Conservation (phyloP, 2,797 vertebrate genomes). For the Amblyopsis hoosieri region DNA sequence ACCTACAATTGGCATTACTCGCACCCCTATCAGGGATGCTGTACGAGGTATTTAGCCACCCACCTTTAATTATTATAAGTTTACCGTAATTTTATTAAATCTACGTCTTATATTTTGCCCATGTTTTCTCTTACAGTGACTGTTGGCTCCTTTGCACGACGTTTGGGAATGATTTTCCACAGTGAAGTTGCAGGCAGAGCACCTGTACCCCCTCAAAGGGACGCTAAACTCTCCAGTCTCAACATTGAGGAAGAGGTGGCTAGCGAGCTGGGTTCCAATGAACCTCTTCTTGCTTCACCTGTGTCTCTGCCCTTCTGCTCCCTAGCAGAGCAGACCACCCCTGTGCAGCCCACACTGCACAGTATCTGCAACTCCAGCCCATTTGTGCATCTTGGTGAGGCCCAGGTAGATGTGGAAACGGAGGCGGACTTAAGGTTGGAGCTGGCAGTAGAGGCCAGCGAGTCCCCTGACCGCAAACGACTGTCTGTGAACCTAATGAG, state of each 20-base stretch:
- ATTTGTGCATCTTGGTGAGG: slow-evolving; percentile 59
- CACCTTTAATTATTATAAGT: background rate
- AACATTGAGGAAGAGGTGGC: slow-evolving; percentile 33
- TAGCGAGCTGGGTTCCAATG: slow-evolving; percentile 31
- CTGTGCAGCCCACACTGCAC: slow-evolving; percentile 17
- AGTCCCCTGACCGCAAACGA: slow-evolving; percentile 70
- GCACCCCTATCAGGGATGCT: slow-evolving; percentile 77
- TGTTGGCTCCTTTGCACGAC: slow-evolving; percentile 71
- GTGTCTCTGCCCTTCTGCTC: slow-evolving; percentile 21
- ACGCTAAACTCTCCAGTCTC: slow-evolving; percentile 21
- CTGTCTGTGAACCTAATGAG: slow-evolving; percentile 80
- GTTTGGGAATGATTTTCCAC: slow-evolving; percentile 72
- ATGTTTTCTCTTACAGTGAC: slow-evolving; percentile 58
- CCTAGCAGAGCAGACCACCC: slow-evolving; percentile 30
- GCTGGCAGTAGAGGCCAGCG: slow-evolving; percentile 73
- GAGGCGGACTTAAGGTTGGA: slow-evolving; percentile 66
- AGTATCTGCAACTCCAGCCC: slow-evolving; percentile 38
- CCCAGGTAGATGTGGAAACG: slow-evolving; percentile 56
- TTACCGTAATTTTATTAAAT: too few species aligned
- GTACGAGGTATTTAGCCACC: slow-evolving; percentile 65
- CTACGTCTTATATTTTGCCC: background rate
- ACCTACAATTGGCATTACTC: slow-evolving; percentile 67
- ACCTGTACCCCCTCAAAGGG: slow-evolving; percentile 19
- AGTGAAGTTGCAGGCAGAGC: slow-evolving; percentile 54
- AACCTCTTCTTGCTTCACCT: slow-evolving; percentile 63